Evolutionary conservation across 2,888 invertebrate species (phyloP).

Genomic region (Drosophila incognita): DNA sequence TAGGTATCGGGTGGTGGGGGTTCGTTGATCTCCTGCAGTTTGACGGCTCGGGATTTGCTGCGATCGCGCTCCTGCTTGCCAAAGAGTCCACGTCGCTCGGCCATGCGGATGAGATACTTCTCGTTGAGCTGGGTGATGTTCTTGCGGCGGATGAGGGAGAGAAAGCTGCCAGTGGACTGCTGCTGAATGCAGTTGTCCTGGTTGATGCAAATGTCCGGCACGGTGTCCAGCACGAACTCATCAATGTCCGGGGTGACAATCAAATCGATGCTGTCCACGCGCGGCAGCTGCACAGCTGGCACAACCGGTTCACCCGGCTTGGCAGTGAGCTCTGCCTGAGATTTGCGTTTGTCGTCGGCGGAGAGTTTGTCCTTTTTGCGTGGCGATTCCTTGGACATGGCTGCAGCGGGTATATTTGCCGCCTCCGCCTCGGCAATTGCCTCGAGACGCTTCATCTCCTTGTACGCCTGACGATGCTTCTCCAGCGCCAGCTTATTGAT

Average conservation of each 20-base stretch:
- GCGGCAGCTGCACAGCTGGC: slow-evolving; percentile 32
- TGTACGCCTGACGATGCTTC: slow-evolving; percentile 87
- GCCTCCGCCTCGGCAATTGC: slow-evolving; percentile 82
- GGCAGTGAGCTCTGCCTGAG: slow-evolving; percentile 38
- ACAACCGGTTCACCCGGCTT: slow-evolving; percentile 29
- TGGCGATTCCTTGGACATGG: slow-evolving; percentile 71
- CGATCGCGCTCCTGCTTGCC: slow-evolving; percentile 86
- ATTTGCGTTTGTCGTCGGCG: slow-evolving; percentile 58
- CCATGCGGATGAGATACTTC: slow-evolving; percentile 93
- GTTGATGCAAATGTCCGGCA: slow-evolving; percentile 87
- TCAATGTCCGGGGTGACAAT: slow-evolving; percentile 80
- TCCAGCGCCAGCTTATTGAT: slow-evolving; percentile 90
- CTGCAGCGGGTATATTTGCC: slow-evolving; percentile 81
- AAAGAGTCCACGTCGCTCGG: slow-evolving; percentile 92
- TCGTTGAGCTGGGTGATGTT: slow-evolving; percentile 91
- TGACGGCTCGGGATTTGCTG: slow-evolving; percentile 81
- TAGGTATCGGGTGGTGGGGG: slow-evolving; percentile 54
- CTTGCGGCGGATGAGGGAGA: slow-evolving; percentile 88
- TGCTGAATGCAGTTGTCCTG: slow-evolving; percentile 85
- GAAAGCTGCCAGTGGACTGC: slow-evolving; percentile 86
- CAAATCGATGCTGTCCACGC: slow-evolving; percentile 63
- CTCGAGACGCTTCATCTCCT: slow-evolving; percentile 81
- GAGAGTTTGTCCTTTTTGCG: slow-evolving; percentile 69
- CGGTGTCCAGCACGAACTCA: slow-evolving; percentile 88
- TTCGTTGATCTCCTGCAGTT: slow-evolving; percentile 81